Evolutionary conservation across 2,888 invertebrate genomes (phyloP).

Genomic region (Sphecodes monilicornis): DNA sequence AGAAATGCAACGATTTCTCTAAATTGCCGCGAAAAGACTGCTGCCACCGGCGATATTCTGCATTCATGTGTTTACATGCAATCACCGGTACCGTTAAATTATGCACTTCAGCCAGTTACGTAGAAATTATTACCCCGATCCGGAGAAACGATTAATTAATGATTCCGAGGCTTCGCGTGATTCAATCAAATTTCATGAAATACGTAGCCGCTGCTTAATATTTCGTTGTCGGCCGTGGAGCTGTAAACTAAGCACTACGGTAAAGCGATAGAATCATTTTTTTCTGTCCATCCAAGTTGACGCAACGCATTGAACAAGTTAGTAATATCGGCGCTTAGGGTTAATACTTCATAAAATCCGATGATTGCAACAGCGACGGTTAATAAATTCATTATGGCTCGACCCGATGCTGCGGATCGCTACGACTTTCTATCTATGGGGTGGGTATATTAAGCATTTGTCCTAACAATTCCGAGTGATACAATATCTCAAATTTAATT

Average conservation of each 20-base stretch:
- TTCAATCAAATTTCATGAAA: slow-evolving; percentile 45
- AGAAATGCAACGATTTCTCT: not conserved
- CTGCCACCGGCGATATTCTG: not conserved
- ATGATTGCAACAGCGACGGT: slow-evolving; percentile 27
- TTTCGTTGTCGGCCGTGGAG: slow-evolving; percentile 38
- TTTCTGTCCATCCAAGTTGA: not conserved
- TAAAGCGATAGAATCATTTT: slow-evolving; percentile 49
- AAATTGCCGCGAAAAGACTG: not conserved
- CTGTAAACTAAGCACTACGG: slow-evolving; percentile 51
- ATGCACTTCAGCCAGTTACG: slow-evolving; percentile 21
- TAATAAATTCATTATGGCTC: slow-evolving; percentile 39
- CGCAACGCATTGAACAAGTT: slow-evolving; percentile 34
- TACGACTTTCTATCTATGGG: not conserved
- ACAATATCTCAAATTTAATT: not conserved
- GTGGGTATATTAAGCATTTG: not conserved
- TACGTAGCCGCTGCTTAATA: slow-evolving; percentile 32
- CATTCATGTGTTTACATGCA: not conserved
- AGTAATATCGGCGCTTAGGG: slow-evolving; percentile 41
- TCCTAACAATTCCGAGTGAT: not conserved
- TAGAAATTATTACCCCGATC: slow-evolving; percentile 41
- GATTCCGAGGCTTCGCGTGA: slow-evolving; percentile 49
- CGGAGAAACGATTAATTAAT: slow-evolving; percentile 52
- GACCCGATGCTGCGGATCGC: slow-evolving; percentile 13
- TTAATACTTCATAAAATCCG: slow-evolving; percentile 49
- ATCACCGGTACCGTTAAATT: slow-evolving; percentile 39